Evolutionary conservation across 2,113 vertebrate genomes (phyloP), one percentile per base, ranked within the genome.

Genomic region (Pomatostomus ruficeps): DNA sequence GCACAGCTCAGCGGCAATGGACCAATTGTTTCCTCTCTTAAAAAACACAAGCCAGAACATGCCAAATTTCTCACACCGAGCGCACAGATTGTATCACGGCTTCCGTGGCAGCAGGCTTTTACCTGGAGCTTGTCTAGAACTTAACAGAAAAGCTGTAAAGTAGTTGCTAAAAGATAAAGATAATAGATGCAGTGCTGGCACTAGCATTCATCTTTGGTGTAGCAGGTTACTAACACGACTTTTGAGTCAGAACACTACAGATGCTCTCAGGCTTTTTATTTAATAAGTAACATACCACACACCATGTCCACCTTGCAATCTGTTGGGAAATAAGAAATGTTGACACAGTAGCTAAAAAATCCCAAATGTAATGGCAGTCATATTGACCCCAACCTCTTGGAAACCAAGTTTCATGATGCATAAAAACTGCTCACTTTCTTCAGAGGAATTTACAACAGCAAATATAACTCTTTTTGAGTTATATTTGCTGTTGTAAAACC

Each of bases 21-120:
- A 71, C 76, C 73, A 28, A 51, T 46, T 55, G 80, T 91, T 89
- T 78, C 33, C 83, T 49, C 62, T 65, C 65, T 70, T 25, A 36
- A 67, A 65, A 89, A 68, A 66, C 3, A 31, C 91, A 94, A 86
- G 92, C 83, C 83, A 71, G 75, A 66, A 90, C 94, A 83, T 0
- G 68, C 58, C 0, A 2, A 49, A 12, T 59, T 71, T 89, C 91
- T 51, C 0, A 0, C 68, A 48, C 24, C 5, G 55, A 74, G 49
- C 4, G 2, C 68, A 55, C 38, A 85, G 89, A 86, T 91, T 61
- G 5, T 48, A 66, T 72, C 78, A 61, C 10, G 1, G 68, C 59
- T 93, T 81, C 79, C 73, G 18, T 58, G 61, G 59, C 2, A 23
- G 75, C 76, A 80, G 46, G 42, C 33, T 89, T 81, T 81, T 43